A percentile compares a stretch with the other conserved stretches of the same genome.
Conservation (phyloP, 2,113 vertebrate genomes). For the Morone chrysops region DNA sequence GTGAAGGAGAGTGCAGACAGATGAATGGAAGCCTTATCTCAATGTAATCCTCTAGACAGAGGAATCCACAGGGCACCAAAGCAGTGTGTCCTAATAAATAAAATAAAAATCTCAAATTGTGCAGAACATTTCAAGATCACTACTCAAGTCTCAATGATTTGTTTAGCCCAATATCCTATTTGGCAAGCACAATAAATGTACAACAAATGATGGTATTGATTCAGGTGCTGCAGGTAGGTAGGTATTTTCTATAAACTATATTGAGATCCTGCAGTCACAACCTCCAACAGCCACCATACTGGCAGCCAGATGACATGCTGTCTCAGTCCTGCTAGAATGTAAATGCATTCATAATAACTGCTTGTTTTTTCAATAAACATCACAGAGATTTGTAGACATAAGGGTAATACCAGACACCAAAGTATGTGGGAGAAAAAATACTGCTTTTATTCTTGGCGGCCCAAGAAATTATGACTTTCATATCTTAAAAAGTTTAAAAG, state of each 20-base stretch:
- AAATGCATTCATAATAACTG: not conserved
- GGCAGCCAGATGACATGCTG: not conserved
- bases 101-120: too few species aligned
- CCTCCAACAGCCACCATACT: not conserved
- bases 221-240: not conserved
- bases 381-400: not conserved
- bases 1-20: constrained; percentile 44
- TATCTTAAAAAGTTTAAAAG: not conserved
- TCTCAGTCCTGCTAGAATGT: not conserved
- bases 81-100: not conserved
- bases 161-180: not conserved
- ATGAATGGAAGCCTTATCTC: constrained; percentile 18
- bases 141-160: not conserved
- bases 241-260: not conserved
- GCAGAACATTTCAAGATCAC: not conserved
- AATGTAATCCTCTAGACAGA: constrained; percentile 28
- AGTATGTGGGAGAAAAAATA: not conserved
- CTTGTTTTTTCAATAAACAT: not conserved
- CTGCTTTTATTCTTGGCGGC: not conserved
- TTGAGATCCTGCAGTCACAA: not conserved
- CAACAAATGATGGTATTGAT: not conserved
- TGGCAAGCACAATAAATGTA: not conserved
- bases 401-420: too few species aligned
- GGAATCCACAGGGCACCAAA: constrained; percentile 25
- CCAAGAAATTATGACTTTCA: not conserved